Conservation (phyloP, 37 sponge, comb jelly and placozoan genomes). For the Haliclona indistincta region DNA sequence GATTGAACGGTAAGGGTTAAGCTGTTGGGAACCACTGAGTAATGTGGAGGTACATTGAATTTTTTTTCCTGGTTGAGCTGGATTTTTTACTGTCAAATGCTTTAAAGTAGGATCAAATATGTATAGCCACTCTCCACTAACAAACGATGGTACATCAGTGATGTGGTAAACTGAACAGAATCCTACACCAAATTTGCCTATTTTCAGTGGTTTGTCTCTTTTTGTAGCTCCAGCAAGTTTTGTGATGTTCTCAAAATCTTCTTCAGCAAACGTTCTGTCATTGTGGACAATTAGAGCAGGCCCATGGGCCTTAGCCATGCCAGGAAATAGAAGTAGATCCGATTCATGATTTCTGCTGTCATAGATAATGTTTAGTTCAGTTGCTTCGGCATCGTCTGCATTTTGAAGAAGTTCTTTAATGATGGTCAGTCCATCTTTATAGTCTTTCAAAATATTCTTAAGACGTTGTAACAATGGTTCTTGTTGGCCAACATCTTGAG, state of each 20-base stretch:
- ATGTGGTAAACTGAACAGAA: constrained; percentile 78
- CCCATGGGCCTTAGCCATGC: constrained; percentile 48
- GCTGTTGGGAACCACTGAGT: constrained; percentile 29
- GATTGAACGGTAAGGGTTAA: constrained; percentile 45
- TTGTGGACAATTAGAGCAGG: constrained; percentile 57
- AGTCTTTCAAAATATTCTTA: constrained; percentile 61
- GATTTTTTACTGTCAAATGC: constrained; percentile 33
- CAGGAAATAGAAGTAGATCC: constrained; percentile 41
- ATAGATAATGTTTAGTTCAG: constrained; percentile 55
- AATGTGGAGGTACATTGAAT: constrained; percentile 6
- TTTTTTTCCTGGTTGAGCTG: constrained; percentile 52
- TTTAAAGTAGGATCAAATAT: constrained; percentile 62
- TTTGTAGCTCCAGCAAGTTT: constrained; percentile 80
- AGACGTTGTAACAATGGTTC: constrained; percentile 57
- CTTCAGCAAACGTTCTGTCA: constrained; percentile 41
- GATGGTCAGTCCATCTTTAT: constrained; percentile 60
- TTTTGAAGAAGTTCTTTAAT: constrained; percentile 69
- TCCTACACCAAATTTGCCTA: constrained; percentile 86
- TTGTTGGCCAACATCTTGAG: constrained; percentile 59
- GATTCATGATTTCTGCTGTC: constrained; percentile 29
- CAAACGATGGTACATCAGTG: constrained; percentile 37
- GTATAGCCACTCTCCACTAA: constrained; percentile 39
- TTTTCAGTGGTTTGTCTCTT: constrained; percentile 40
- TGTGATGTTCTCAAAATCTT: constrained; percentile 74
- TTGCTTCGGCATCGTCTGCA: constrained; percentile 80